Base-by-base conservation (phyloP, 2,113 vertebrate species). In the Eublepharis macularius region DNA sequence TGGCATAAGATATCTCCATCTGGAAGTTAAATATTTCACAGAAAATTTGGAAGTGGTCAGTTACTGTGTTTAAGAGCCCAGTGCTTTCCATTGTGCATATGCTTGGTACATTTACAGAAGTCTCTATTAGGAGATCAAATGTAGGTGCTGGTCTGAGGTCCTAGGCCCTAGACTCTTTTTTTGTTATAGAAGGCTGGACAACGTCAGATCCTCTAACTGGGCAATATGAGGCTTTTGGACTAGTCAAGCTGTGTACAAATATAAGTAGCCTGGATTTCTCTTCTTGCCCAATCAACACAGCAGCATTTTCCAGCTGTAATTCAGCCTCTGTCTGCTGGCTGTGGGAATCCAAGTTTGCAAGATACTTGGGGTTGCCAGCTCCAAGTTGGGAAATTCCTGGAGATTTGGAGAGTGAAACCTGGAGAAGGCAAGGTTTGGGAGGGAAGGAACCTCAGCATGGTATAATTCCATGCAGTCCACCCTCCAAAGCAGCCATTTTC, bases 11-110 rank as follows among this genome's bases (percentile, higher is more conserved):
- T 36, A 45, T 45, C 36, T 69, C 80, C 41, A 34, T 45, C 63
- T 70, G 39, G 41, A 82, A 87, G 74, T 82, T 85, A 60, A 76
- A 82, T 70, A 77, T 77, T 87, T 70, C 80, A 47, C 65, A 70
- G 63, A 43, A 76, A 45, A 57, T 45, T 41, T 45, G 39, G 21
- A 87, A 45, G 34, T 24, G 76, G 69, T 69, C 11, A 24, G 32
- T 69, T 45, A 14, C 63, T 29, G n/a, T 41, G 70, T 68, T 72
- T 43, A 51, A 13, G 39, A 45, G 54, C 74, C 65, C 65, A 66
- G 43, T 47, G 70, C n/a, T 83, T 73, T 73, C 76, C 68, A 45
- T 5, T 60, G 6, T 82, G 69, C 81, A 34, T 39, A 11, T 74
- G 41, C 57, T 34, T 47, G 32, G 47, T 26, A 36, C 43, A 76